phyloP scores from a whole-genome alignment of 1,140 invertebrate species.

The Bombus confusus region DNA sequence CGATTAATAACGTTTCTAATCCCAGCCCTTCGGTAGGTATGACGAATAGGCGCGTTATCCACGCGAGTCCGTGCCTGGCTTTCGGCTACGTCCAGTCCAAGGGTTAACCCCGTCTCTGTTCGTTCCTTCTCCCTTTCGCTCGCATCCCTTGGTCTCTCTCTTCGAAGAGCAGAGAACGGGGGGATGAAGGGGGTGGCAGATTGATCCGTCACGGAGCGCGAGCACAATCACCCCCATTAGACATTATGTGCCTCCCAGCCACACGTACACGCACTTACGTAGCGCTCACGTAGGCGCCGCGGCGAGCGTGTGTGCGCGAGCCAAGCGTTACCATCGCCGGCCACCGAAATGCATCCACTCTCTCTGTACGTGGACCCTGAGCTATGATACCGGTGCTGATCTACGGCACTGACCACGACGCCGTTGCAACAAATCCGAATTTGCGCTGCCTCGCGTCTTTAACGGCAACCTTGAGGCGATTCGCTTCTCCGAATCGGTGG shows the following conservation, averaged over 20 bases:
- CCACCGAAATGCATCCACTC: constrained; percentile 75
- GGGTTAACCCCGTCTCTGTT: constrained; percentile 51
- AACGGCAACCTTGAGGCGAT: neutral
- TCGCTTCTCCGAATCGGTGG: neutral
- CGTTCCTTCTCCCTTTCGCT: constrained; percentile 1
- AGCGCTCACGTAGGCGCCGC: constrained; percentile 45
- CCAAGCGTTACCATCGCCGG: constrained; percentile 58
- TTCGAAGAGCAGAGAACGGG: constrained; percentile 52
- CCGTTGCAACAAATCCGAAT: constrained; percentile 67
- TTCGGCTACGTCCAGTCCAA: constrained; percentile 65
- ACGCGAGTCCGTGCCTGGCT: constrained; percentile 68
- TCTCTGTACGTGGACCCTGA: constrained; percentile 57
- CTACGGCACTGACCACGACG: constrained; percentile 67
- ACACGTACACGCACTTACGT: constrained; percentile 49
- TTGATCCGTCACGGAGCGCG: constrained; percentile 82
- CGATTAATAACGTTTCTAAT: constrained; percentile 68
- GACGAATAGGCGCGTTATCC: constrained; percentile 76
- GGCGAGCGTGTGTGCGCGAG: neutral
- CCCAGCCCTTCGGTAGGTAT: constrained; percentile 65
- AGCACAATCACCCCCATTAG: constrained; percentile 82
- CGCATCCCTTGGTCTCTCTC: constrained; percentile 41
- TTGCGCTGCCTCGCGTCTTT: constrained; percentile 51
- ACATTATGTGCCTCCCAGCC: constrained; percentile 79
- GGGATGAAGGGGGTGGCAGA: constrained; percentile 79
- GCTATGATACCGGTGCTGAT: constrained; percentile 77